phyloP scores from a whole-genome alignment of 2,113 vertebrate species.

The Spheniscus mendiculus region DNA sequence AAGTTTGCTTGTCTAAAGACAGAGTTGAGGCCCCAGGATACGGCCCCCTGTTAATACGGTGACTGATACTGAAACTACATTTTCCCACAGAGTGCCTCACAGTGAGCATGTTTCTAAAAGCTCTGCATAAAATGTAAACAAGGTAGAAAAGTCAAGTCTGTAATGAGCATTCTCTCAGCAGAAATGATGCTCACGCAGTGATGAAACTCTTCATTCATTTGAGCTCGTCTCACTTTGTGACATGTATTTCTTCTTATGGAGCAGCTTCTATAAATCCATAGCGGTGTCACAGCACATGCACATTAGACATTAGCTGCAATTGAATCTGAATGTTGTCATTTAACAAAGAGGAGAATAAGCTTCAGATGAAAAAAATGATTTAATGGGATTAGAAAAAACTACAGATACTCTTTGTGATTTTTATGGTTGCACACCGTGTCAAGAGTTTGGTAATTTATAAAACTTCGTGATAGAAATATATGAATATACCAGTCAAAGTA shows the following conservation, averaged over 20 bases:
- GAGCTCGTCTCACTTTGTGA: background rate
- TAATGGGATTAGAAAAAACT: constrained; percentile 45
- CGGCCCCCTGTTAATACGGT: background rate
- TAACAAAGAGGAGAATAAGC: constrained; percentile 13
- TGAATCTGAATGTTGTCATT: constrained; percentile 22
- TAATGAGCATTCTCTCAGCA: constrained; percentile 28
- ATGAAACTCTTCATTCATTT: background rate
- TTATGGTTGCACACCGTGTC: constrained; percentile 50
- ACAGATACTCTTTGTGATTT: constrained; percentile 36
- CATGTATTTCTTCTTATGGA: background rate
- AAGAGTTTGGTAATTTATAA: constrained; percentile 72
- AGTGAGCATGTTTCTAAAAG: constrained; percentile 12
- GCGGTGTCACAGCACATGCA: background rate
- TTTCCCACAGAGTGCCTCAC: background rate
- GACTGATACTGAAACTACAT: background rate
- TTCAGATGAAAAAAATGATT: background rate
- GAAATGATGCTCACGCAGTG: background rate
- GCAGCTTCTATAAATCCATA: background rate
- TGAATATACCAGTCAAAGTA: constrained; percentile 74
- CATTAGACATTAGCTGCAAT: background rate
- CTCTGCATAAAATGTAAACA: constrained; percentile 12
- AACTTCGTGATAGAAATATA: constrained; percentile 73
- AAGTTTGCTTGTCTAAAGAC: background rate
- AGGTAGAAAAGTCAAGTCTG: constrained; percentile 16
- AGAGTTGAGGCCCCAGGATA: background rate